Base-by-base conservation (phyloP, 1,140 invertebrate genomes). In the Ceratina australensis region DNA sequence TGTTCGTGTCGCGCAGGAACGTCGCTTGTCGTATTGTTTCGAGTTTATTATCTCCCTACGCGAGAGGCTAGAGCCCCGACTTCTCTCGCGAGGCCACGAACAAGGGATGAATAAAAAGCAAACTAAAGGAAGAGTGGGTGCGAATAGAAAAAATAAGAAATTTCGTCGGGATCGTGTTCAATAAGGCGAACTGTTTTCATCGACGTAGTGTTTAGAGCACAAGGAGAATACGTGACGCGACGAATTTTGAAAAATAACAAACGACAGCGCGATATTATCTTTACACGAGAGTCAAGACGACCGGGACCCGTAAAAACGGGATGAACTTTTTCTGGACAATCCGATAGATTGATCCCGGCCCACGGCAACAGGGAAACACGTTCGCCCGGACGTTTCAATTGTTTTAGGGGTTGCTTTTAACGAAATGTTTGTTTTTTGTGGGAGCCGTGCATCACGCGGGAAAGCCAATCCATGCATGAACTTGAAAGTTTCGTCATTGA, bases 1-100 rank as follows among this genome's bases (percentile, higher is more conserved):
- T 89, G 89, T 83, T 87, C 89, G 82, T 91, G 89, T 91, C 79
- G 73, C 64, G 78, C 75, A 77, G 59, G 75, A 75, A 79, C 73
- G 72, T 64, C 61, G 79, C 63, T 65, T 73, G 81, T 78, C 72
- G 81, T 81, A 86, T 85, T 85, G 84, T 85, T 78, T 80, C 76
- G 61, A 86, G 84, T 86, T 86, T 86, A 86, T 85, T 75, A 83
- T 86, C 80, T 72, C 50, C 52, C 68, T 69, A 10, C n/a, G 61
- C 13, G 71, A 69, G 78, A 66, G 24, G 33, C 33, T 5, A 42
- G 33, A 42, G 33, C 7, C n/a, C 18, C 54, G 69, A 65, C 54
- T 72, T 72, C 56, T 61, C 72, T 72, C 77, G 71, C 50, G 56
- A 49, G 69, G 67, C 61, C 56, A 52, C 71, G n/a, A 26, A n/a